Conservation (phyloP, 2,888 invertebrate species). For the Drosophila antonietae region DNA sequence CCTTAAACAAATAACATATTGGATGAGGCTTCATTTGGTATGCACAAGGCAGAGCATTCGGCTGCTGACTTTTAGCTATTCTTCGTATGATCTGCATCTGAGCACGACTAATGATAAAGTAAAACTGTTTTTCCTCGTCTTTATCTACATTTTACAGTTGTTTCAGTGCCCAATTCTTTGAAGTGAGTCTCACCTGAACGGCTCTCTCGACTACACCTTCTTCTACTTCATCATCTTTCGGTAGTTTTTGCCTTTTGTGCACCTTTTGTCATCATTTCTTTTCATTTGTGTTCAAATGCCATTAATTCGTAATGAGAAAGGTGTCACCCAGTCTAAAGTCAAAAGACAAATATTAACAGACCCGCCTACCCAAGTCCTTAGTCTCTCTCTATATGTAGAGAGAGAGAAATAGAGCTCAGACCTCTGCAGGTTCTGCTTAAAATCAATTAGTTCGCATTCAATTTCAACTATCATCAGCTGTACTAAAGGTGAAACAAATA, state of each 20-base stretch:
- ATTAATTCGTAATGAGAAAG: slow-evolving; percentile 82
- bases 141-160: slow-evolving; percentile 26
- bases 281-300: slow-evolving; percentile 55
- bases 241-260: slow-evolving; percentile 46
- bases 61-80: slow-evolving; percentile 36
- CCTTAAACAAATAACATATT: slow-evolving; percentile 59
- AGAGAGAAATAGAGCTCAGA: neutral
- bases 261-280: slow-evolving; percentile 28
- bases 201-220: slow-evolving; percentile 46
- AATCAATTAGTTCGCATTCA: slow-evolving; percentile 77
- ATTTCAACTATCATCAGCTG: slow-evolving; percentile 59
- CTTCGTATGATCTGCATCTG: slow-evolving; percentile 42
- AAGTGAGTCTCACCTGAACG: slow-evolving; percentile 35
- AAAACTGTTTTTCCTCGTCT: slow-evolving; percentile 66
- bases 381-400: neutral
- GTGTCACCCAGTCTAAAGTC: slow-evolving; percentile 73
- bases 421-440: slow-evolving; percentile 69
- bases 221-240: slow-evolving; percentile 4
- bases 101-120: slow-evolving; percentile 73
- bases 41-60: slow-evolving; percentile 57
- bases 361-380: slow-evolving; percentile 54
- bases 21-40: slow-evolving; percentile 60
- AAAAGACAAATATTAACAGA: slow-evolving; percentile 75
- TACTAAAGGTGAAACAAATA: slow-evolving; percentile 46
- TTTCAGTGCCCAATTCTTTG: slow-evolving; percentile 17